These are phyloP conservation scores for Drosophila rellima DNA, from an alignment of 2,888 invertebrate species.

Conservation along the genomic window DNA sequence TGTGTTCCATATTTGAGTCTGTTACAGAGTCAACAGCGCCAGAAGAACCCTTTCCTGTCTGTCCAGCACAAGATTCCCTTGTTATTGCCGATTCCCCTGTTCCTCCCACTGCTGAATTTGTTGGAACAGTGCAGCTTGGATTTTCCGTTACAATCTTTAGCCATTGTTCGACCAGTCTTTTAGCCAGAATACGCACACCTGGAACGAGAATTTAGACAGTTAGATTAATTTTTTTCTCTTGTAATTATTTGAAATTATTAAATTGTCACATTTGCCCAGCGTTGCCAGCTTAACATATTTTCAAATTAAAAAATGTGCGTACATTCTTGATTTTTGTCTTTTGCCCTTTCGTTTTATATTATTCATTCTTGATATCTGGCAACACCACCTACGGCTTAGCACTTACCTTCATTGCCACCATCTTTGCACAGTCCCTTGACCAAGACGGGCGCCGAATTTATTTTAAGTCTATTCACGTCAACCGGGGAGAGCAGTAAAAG, in stretches of 20 bases:
- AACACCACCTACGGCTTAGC: background rate
- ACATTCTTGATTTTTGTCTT: no score
- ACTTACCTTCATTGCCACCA: conserved; percentile 92
- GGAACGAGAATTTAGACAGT: conserved; percentile 77
- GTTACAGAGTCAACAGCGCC: conserved; percentile 41
- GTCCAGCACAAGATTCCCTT: conserved; percentile 19
- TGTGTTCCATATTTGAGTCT: conserved; percentile 57
- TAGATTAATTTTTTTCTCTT: background rate
- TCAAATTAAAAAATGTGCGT: no score
- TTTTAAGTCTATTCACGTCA: conserved; percentile 94
- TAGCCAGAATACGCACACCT: conserved; percentile 92
- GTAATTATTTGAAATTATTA: background rate
- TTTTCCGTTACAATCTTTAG: conserved; percentile 94
- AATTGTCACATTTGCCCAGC: background rate
- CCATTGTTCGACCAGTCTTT: conserved; percentile 95
- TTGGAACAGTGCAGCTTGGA: conserved; percentile 80
- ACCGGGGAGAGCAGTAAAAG: conserved; percentile 95
- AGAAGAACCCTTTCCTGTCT: background rate
- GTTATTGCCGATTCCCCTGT: conserved; percentile 11
- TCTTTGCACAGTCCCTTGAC: conserved; percentile 95
- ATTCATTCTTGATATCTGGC: background rate
- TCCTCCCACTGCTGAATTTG: conserved; percentile 17
- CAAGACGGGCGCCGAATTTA: conserved; percentile 96
- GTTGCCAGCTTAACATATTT: background rate
- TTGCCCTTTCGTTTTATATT: background rate